Evolutionary conservation across 2,797 vertebrate species (phyloP).

Genomic region (Octomys mimax): DNA sequence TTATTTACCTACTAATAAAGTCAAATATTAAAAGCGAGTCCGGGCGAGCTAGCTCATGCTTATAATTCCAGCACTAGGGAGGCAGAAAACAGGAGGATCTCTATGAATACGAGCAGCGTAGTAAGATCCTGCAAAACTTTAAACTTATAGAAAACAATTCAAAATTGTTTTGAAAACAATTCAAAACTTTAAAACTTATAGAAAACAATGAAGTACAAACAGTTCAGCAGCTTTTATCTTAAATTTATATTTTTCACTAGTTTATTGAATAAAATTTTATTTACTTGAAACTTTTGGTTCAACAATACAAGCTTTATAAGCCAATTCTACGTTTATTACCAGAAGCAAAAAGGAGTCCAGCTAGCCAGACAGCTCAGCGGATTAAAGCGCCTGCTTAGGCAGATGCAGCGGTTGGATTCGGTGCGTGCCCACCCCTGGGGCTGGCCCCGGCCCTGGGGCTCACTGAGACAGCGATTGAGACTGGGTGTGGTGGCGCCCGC

Average conservation of each 20-base stretch:
- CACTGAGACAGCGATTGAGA: no score
- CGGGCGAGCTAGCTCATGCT: no score
- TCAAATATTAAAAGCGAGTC: neutral
- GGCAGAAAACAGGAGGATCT: no score
- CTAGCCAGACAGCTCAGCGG: no score
- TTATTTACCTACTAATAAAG: neutral
- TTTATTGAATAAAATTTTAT: neutral
- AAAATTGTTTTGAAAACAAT: no score
- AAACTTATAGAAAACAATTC: conserved; percentile 30
- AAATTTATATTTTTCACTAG: neutral
- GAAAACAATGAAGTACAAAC: conserved; percentile 19
- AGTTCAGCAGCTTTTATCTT: neutral
- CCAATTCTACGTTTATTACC: neutral
- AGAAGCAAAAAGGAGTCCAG: neutral
- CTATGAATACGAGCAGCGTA: no score
- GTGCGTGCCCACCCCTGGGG: no score
- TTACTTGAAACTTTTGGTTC: neutral
- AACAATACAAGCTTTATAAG: neutral
- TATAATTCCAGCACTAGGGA: no score
- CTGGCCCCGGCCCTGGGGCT: no score
- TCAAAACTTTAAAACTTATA: conserved; percentile 34
- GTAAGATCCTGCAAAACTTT: neutral
- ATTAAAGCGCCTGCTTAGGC: no score
- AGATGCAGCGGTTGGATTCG: no score
- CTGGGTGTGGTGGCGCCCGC: no score